Evolutionary conservation across 2,888 invertebrate genomes (phyloP), one percentile per base, ranked within the genome.

Genomic region (Drosophila nr. medialis): DNA sequence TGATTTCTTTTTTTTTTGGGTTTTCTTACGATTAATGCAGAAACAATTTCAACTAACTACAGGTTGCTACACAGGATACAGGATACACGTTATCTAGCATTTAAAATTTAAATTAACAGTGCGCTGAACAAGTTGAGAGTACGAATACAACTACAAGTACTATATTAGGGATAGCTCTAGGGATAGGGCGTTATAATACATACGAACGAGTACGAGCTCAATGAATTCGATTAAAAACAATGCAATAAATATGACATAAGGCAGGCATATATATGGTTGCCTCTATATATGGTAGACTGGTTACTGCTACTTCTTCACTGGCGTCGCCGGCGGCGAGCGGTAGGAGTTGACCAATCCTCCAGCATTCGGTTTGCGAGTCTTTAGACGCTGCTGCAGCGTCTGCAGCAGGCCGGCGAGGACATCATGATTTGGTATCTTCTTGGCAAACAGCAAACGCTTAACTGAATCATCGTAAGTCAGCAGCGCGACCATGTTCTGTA

Each of bases 401-500:
- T 95, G 94, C 61, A 98, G 93, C 30, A 98, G 94, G 18, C 97
- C 97, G 11, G 96, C 96, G 18, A 98, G 94, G 7, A 98, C 97
- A 90, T 98, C 98, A 91, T 98, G 97, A 85, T 97, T 97, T 59
- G 98, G 97, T 74, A 98, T 94, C 90, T 97, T 96, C 92, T 97
- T 98, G 48, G 97, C 98, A 89, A 98, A 98, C 42, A 98, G 94
- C 64, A 98, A 93, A 73, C 97, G 95, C 91, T 98, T 97, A 0
- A 98, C 97, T 0, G 97, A 97, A 91, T 98, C 98, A 89, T 98
- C 98, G 90, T 97, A 98, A 0, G 97, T 98, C 55, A 98, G 94
- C 32, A 98, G 94, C n/a, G 97, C 97, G n/a, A 98, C 97, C 97
- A 98, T 97, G 91, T 98, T 98, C 93, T 98, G 98, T 53, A 98